Evolutionary conservation across 1,140 invertebrate species (phyloP), one percentile per base, ranked within the genome.

Genomic region (Scylla paramamosain): DNA sequence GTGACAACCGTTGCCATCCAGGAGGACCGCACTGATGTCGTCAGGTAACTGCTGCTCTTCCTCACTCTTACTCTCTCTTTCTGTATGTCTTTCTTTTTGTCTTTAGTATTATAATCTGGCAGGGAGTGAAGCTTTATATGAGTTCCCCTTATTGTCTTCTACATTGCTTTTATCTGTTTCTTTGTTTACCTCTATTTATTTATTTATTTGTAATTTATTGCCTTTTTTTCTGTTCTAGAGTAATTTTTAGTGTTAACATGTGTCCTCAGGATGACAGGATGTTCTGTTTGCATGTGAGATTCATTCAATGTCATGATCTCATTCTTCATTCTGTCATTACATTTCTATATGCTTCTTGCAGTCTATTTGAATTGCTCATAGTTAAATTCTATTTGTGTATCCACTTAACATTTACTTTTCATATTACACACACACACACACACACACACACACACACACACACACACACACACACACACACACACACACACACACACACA

Each of bases 1-100:
- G 96, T 96, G 45, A 96, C 96, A 28, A 96, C 96, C 32, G 96
- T 96, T 28, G 96, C 95, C 48, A 96, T 96, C 31, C 95, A 96
- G 77, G 95, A 96, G 25, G 96, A 96, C 91, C 86, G 96, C 82
- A 95, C 95, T 45, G 96, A 96, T 93, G 96, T 96, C 90, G 96
- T 96, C 77, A 96, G 96, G 96, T 96, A 95, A 92, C 46, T 8
- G 4, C 84, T 88, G 8, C 83, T 84, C 83, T 84, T 20, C 25
- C 83, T 84, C 83, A 16, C 83, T 84, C 83, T 84, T 25, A 16
- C 83, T 84, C 83, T 84, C 82, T 83, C 82, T 83, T 20, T 84
- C 83, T 84, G 0, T 84, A 0, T 84, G 10, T 84, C 83, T 84
- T 25, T 84, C 83, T 29, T 20, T 59, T 59, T 20, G 52, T 59